Base-by-base conservation (phyloP, 2,888 invertebrate species). In the Eilema caniola region DNA sequence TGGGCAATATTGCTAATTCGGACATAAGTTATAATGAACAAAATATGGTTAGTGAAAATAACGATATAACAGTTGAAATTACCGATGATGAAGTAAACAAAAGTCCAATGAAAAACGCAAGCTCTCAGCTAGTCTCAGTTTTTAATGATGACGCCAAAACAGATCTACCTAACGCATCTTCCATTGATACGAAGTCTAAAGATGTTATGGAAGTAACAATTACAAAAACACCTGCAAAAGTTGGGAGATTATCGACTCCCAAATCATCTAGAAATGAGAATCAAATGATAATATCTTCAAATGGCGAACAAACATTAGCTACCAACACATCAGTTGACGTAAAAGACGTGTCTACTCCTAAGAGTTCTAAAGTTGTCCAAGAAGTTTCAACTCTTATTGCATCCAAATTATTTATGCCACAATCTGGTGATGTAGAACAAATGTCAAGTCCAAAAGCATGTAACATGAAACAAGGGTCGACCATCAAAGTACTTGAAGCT, bases 271-370 rank as follows among this genome's bases (percentile, higher is more conserved):
- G 67, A 67, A 69, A 71, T 65, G 59, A 56, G 20, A 37, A 25
- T 16, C 12, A 20, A 59, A 25, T n/a, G 12, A 23, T 14, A 14
- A 3, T 10, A n/a, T 1, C 66, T 65, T 24, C 37, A 33, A 10
- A 33, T 66, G 14, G 37, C 8, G 31, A 24, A 16, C 33, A 66
- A 66, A 65, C 23, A 31, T n/a, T 28, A 3, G 16, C 28, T 0
- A 56, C 23, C 1, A 23, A 53, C 10, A n/a, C 2, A 16, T 16
- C 20, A 57, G 66, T 66, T 16, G 57, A 57, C 23, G 20, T 23
- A 5, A 69, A 70, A 24, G 70, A 69, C 24, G 57, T 62, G 4
- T 57, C 41, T 37, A 86, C 84, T 47, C 66, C 66, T 24, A 62
- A 41, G 8, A 41, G 41, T 16, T 28, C 24, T 37, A 66, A 67